A percentile compares a stretch with the other conserved stretches of the same genome.
phyloP scores from a whole-genome alignment of 2,888 invertebrate species.

The Drosophila tanythrix region DNA sequence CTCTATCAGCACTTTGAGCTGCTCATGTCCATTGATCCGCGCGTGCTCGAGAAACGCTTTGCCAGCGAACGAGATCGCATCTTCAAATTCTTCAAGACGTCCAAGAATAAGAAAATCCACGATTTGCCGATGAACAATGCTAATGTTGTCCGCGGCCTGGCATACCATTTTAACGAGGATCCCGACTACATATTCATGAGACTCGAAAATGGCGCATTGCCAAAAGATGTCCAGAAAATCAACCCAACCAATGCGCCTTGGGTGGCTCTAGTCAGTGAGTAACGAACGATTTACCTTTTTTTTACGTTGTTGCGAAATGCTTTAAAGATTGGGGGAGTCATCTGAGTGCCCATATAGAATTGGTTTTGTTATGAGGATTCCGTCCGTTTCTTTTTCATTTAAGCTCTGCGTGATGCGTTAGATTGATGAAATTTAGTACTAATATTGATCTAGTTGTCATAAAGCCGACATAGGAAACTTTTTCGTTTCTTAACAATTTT shows the following conservation, averaged over 20 bases:
- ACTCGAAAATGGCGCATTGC: slow-evolving; percentile 57
- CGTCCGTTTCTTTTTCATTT: not conserved
- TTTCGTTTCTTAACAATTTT: too few relatives aligned
- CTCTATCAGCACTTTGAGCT: slow-evolving; percentile 73
- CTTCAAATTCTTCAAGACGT: slow-evolving; percentile 68
- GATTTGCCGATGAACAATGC: slow-evolving; percentile 67
- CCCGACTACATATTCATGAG: slow-evolving; percentile 73
- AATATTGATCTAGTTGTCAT: not conserved
- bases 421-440: not conserved
- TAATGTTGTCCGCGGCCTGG: slow-evolving; percentile 68
- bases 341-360: not conserved
- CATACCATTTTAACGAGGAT: slow-evolving; percentile 73
- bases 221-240: slow-evolving; percentile 61
- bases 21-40: slow-evolving; percentile 75
- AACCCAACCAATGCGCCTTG: slow-evolving; percentile 75
- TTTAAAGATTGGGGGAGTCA: not conserved
- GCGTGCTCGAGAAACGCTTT: slow-evolving; percentile 61
- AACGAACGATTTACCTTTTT: not conserved
- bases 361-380: not conserved
- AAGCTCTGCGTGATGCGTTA: not conserved
- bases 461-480: too few relatives aligned
- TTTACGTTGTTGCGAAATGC: not conserved
- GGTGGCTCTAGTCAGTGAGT: slow-evolving; percentile 78
- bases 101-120: slow-evolving; percentile 69
- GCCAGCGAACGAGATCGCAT: slow-evolving; percentile 63